Conservation (phyloP, 2,888 invertebrate species). For the Embidobia sp. region DNA sequence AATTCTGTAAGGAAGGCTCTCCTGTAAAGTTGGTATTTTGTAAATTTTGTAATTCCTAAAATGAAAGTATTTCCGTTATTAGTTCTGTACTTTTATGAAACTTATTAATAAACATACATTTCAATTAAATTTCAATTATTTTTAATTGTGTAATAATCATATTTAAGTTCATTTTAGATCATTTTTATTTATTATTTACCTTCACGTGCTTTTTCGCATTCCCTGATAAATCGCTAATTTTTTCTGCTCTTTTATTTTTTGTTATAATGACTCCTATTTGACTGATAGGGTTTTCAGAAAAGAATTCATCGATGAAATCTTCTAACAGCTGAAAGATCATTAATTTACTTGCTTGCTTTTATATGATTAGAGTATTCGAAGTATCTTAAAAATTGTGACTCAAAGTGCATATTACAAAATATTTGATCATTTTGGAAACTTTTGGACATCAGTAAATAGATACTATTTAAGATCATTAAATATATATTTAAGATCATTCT, state of each 20-base stretch:
- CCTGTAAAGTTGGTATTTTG: conserved; percentile 88
- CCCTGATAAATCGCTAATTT: conserved; percentile 94
- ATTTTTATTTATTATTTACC: conserved; percentile 6
- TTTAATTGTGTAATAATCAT: neutral
- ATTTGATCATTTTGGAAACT: too few species aligned
- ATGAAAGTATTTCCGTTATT: too few species aligned
- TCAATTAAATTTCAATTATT: neutral
- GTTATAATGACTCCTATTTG: conserved; percentile 96
- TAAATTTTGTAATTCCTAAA: conserved; percentile 81
- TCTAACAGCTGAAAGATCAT: conserved; percentile 89
- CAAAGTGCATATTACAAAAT: too few species aligned
- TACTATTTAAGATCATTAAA: too few species aligned
- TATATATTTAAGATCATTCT: too few species aligned
- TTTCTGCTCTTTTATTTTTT: conserved; percentile 96
- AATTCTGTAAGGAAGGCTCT: conserved; percentile 98
- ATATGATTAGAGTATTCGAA: too few species aligned
- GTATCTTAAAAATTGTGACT: too few species aligned
- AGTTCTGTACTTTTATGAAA: too few species aligned
- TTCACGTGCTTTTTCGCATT: conserved; percentile 85
- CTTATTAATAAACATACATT: too few species aligned
- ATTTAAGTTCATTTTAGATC: too few species aligned
- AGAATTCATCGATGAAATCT: conserved; percentile 97
- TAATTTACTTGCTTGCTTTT: too few species aligned
- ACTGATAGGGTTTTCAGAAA: conserved; percentile 99
- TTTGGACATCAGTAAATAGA: too few species aligned